phyloP scores from a whole-genome alignment of 2,113 vertebrate genomes.

The Podarcis muralis region DNA sequence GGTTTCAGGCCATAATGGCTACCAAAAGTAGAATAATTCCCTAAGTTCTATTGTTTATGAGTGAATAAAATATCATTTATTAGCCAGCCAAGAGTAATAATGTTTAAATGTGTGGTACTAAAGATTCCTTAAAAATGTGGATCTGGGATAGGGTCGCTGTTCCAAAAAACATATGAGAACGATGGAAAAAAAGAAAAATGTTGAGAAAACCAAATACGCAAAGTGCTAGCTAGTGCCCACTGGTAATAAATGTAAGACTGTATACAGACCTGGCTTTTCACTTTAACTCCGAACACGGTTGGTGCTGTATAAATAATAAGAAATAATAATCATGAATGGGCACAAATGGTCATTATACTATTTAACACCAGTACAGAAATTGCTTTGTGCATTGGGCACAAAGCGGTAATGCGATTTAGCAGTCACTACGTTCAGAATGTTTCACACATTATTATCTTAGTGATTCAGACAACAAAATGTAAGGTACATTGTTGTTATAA shows the following conservation, averaged over 20 bases:
- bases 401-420: not conserved
- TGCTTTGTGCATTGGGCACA: not conserved
- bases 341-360: constrained; percentile 11
- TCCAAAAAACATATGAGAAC: constrained; percentile 26
- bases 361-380: not conserved
- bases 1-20: constrained; percentile 32
- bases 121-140: constrained; percentile 34
- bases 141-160: not conserved
- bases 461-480: not conserved
- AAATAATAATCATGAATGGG: constrained; percentile 1
- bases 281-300: not conserved
- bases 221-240: not conserved
- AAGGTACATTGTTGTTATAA: not conserved
- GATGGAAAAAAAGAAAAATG: constrained; percentile 32
- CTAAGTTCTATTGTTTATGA: constrained; percentile 54
- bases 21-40: constrained; percentile 53
- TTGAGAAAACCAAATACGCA: constrained; percentile 22
- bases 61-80: constrained; percentile 66
- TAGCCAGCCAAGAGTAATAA: constrained; percentile 65
- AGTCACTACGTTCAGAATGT: not conserved
- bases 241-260: constrained; percentile 28
- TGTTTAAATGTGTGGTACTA: constrained; percentile 21
- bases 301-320: constrained; percentile 17
- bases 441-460: not conserved
- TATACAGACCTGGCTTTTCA: constrained; percentile 8